Evolutionary conservation across 2,113 vertebrate genomes (phyloP).

Genomic region (Cinclus mexicanus): DNA sequence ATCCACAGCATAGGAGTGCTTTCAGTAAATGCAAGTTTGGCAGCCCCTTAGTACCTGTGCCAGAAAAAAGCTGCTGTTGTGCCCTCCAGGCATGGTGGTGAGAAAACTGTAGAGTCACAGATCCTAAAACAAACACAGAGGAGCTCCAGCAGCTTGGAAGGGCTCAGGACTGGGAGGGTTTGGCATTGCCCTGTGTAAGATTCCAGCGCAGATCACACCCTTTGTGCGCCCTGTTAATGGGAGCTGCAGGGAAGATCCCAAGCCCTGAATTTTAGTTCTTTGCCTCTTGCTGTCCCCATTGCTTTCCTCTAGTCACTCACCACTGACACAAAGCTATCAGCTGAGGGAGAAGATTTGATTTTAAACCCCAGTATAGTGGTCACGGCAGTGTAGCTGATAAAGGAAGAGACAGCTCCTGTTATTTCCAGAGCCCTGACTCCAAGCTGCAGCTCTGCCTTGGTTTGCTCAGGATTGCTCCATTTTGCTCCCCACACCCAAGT

Average conservation of each 20-base stretch:
- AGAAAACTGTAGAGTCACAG: not conserved
- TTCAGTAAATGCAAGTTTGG: not conserved
- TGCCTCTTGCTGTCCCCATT: not conserved
- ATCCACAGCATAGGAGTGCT: not conserved
- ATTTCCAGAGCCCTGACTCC: not conserved
- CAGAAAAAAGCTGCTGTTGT: not conserved
- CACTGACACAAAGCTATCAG: not conserved
- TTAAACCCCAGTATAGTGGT: fast-evolving
- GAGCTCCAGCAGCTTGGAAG: not conserved
- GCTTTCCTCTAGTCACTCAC: not conserved
- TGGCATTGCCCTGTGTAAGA: not conserved
- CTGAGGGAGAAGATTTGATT: not conserved
- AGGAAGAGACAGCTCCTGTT: not conserved
- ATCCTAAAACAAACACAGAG: not conserved
- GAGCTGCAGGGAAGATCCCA: not conserved
- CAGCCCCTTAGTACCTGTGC: not conserved
- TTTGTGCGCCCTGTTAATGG: fast-evolving
- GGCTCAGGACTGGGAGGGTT: not conserved
- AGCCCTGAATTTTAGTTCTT: not conserved
- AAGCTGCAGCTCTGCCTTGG: not conserved
- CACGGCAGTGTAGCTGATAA: fast-evolving
- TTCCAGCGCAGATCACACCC: not conserved
- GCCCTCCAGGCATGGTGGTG: not conserved
- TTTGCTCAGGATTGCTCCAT: not conserved
- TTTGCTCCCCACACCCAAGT: not conserved